Conservation (phyloP, 2,113 vertebrate genomes). For the Tringa solitaria region DNA sequence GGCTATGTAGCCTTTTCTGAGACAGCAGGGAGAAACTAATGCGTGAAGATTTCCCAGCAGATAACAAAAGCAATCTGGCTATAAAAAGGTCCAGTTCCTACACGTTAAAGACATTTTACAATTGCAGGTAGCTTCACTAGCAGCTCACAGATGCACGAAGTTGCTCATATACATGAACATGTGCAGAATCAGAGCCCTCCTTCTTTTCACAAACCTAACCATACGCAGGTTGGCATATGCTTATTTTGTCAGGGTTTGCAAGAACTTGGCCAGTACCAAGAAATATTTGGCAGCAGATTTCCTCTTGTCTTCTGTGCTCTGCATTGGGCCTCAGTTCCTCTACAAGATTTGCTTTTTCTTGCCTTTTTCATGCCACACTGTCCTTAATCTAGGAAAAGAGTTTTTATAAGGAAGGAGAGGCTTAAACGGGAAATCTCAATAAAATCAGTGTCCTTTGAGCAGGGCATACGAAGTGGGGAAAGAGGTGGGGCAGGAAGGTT, state of each 20-base stretch:
- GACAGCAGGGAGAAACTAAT: neutral
- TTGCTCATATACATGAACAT: neutral
- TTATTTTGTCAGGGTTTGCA: constrained; percentile 18
- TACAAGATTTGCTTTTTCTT: neutral
- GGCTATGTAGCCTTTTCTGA: neutral
- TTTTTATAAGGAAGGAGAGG: neutral
- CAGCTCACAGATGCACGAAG: neutral
- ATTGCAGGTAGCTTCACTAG: neutral
- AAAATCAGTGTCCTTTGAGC: neutral
- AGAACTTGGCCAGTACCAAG: neutral
- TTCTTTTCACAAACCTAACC: neutral
- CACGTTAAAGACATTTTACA: neutral
- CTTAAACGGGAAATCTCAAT: neutral
- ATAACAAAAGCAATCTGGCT: neutral
- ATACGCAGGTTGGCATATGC: neutral
- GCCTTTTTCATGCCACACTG: neutral
- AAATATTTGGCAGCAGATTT: neutral
- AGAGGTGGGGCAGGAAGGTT: neutral
- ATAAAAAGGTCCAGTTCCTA: neutral
- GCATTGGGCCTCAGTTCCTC: neutral
- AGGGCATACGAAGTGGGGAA: neutral
- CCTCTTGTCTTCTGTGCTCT: neutral
- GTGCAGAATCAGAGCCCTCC: neutral
- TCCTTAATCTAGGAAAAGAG: neutral
- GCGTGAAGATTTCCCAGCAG: neutral